Base-by-base conservation (phyloP, 2,113 vertebrate species). In the Aphyosemion australe region DNA sequence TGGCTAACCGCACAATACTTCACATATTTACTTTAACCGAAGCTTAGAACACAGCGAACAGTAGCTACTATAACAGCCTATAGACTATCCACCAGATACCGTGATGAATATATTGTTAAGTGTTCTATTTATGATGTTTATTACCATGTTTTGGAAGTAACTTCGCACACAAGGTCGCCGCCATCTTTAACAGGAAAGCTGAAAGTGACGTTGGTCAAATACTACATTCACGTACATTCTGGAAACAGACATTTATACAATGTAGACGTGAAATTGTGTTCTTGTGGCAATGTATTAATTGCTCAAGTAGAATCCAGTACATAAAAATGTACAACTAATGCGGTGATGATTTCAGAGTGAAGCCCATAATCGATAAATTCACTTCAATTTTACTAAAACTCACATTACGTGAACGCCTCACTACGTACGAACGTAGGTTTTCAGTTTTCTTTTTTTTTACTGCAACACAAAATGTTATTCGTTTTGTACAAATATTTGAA, bases 111-210 rank as follows among this genome's bases (percentile, higher is more conserved):
- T 37, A 1, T 10, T 10, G 34, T n/a, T 46, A 46, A n/a, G 8
- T 46, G 8, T 1, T 8, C 6, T n/a, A 12, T 46, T 8, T n/a
- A 15, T n/a, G 26, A 2, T 8, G 0, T n/a, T 48, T 1, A 42
- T 83, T 93, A 94, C 93, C 91, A 9, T 82, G 85, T 84, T 87
- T 91, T 1, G 78, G 70, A 4, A 92, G 8, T 4, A 91, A 52
- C 49, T 72, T 88, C 6, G 49, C 18, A 76, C 85, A 93, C 90
- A 94, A 94, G 90, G 91, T 93, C 92, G 92, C 86, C 51, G 92
- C 90, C 93, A 94, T 94, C 39, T 90, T 87, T 20, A 3, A 47
- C 69, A 37, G 88, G 79, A 84, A 82, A 50, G 57, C 18, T 5
- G 68, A 74, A 74, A 57, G 56, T 81, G 66, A 75, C 68, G 61